These are phyloP conservation scores for Melanotaenia parkinsoni DNA, from an alignment of 2,797 vertebrate genomes.

Conservation along the genomic window DNA sequence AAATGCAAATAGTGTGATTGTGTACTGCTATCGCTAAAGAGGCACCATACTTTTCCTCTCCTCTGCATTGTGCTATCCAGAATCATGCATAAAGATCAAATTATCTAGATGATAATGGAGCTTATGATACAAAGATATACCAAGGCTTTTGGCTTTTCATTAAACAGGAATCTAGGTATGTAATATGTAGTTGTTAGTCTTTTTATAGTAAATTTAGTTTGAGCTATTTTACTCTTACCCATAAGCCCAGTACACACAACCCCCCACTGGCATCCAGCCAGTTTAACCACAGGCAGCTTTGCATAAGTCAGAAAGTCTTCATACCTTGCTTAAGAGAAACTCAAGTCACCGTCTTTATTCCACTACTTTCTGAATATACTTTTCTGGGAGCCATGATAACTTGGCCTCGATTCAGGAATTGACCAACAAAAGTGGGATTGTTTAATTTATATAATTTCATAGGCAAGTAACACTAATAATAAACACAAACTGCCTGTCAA, in stretches of 20 bases:
- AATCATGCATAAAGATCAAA: constrained; percentile 31
- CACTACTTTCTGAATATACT: background rate
- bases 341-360: background rate
- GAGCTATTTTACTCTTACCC: background rate
- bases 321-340: constrained; percentile 5
- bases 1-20: constrained; percentile 58
- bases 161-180: background rate
- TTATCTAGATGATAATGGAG: constrained; percentile 11
- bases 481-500: no score
- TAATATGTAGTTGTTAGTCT: background rate
- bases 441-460: no score
- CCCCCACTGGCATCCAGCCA: background rate
- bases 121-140: background rate
- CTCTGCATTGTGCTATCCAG: constrained; percentile 24
- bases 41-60: constrained; percentile 1
- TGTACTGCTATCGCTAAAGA: constrained; percentile 31
- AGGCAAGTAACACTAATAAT: no score
- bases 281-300: background rate
- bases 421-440: background rate
- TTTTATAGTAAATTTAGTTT: constrained; percentile 12
- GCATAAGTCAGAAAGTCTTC: background rate
- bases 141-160: background rate
- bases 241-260: background rate
- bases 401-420: background rate
- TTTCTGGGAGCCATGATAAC: background rate